Conservation (phyloP, 1,140 invertebrate species). For the Fopius arisanus region DNA sequence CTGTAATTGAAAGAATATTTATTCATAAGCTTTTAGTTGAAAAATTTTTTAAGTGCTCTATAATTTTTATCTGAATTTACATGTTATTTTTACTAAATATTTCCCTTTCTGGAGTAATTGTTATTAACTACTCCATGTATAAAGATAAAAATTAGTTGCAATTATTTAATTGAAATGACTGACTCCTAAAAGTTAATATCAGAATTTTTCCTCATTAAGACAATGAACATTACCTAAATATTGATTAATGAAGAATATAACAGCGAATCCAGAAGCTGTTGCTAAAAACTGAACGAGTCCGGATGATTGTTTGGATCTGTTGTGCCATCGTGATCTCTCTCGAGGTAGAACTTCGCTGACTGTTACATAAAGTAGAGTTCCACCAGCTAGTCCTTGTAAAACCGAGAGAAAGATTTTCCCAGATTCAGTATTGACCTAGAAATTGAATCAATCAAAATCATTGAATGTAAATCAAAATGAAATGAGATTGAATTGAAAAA, state of each 20-base stretch:
- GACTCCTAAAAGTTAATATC: too few relatives aligned
- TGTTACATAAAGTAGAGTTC: slow-evolving; percentile 91
- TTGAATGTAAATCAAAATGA: background rate
- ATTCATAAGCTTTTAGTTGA: too few relatives aligned
- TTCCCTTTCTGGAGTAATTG: too few relatives aligned
- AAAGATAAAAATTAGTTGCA: too few relatives aligned
- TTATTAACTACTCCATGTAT: too few relatives aligned
- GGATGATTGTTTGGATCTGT: slow-evolving; percentile 60
- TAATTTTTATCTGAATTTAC: too few relatives aligned
- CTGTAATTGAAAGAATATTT: too few relatives aligned
- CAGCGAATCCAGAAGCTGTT: slow-evolving; percentile 67
- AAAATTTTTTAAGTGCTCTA: too few relatives aligned
- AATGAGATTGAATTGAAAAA: too few relatives aligned
- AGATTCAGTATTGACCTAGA: slow-evolving; percentile 36
- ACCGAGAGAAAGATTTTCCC: slow-evolving; percentile 34
- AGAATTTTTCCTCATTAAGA: too few relatives aligned
- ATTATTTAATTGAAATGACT: too few relatives aligned
- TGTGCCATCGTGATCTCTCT: slow-evolving; percentile 76
- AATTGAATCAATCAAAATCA: background rate
- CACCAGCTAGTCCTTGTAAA: slow-evolving; percentile 81
- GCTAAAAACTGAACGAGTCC: slow-evolving; percentile 71
- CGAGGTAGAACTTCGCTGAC: slow-evolving; percentile 90
- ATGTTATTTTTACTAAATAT: too few relatives aligned
- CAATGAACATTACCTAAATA: slow-evolving; percentile 64
- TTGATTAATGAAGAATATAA: slow-evolving; percentile 68